Evolutionary conservation across 1,140 invertebrate genomes (phyloP).

Genomic region (Semibalanus balanoides): DNA sequence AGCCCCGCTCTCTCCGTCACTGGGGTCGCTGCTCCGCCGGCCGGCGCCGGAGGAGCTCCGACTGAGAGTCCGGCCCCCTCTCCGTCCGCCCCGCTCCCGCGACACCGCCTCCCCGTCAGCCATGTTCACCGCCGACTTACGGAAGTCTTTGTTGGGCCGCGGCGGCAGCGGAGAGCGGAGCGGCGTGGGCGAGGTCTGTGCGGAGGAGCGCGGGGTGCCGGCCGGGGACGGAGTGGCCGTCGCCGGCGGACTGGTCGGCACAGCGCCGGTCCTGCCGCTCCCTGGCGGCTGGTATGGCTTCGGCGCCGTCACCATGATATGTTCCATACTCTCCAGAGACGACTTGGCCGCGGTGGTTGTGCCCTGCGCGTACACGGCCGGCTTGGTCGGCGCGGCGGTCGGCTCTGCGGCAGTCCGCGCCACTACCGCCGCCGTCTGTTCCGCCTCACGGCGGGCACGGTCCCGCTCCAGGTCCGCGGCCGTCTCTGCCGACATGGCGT

Average conservation of each 20-base stretch:
- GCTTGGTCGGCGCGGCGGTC: not conserved
- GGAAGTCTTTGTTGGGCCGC: not conserved
- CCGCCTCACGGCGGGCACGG: not conserved
- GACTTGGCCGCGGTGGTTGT: not conserved
- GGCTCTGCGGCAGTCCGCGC: not conserved
- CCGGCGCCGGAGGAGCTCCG: not conserved
- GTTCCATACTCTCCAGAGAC: not conserved
- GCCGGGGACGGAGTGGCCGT: not conserved
- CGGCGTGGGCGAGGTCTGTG: too few species aligned
- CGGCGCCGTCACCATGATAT: not conserved
- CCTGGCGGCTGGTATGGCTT: not conserved
- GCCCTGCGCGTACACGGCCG: not conserved
- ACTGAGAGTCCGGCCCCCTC: not conserved
- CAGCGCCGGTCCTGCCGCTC: not conserved
- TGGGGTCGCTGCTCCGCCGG: not conserved
- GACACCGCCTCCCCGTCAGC: not conserved
- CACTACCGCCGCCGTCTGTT: not conserved
- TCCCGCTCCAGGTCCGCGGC: not conserved
- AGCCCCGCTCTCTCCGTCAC: not conserved
- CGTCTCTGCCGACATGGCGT: not conserved
- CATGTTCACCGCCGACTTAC: not conserved
- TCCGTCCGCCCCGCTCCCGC: not conserved
- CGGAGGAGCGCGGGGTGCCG: too few species aligned
- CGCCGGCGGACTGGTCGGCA: not conserved
- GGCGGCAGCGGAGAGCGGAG: too few species aligned